These are phyloP conservation scores for Drosophila subpulchrella DNA, from an alignment of 1,140 invertebrate genomes.

Conservation along the genomic window DNA sequence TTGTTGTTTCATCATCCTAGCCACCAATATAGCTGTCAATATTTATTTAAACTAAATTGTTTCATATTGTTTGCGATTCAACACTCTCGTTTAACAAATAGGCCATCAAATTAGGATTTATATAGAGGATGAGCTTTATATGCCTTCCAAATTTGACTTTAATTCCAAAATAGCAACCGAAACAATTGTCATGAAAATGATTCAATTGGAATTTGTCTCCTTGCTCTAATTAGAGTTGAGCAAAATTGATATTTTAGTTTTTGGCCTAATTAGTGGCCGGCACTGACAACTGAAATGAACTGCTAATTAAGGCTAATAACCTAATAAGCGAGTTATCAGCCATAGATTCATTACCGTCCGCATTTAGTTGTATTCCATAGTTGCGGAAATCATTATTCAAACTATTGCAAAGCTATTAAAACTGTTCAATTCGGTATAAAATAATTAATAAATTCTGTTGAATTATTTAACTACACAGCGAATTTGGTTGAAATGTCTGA, in stretches of 20 bases:
- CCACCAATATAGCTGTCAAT: neutral
- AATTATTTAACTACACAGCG: too few species aligned
- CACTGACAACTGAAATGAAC: constrained; percentile 42
- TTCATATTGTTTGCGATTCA: neutral
- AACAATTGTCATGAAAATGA: constrained; percentile 19
- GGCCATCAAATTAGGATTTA: neutral
- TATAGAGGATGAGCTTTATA: neutral
- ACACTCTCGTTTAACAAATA: neutral
- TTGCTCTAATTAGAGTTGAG: constrained; percentile 16
- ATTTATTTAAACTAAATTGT: neutral
- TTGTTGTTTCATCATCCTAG: too few species aligned
- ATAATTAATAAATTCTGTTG: neutral
- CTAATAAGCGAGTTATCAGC: constrained; percentile 45
- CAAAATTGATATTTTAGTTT: constrained; percentile 39
- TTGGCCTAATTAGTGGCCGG: constrained; percentile 33
- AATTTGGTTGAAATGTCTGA: neutral
- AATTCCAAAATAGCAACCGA: neutral
- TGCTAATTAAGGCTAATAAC: constrained; percentile 45
- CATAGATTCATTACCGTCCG: constrained; percentile 31
- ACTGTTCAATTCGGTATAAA: neutral
- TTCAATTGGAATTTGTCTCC: neutral
- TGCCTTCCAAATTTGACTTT: neutral
- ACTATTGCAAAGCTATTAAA: constrained; percentile 2
- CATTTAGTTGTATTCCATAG: constrained; percentile 16
- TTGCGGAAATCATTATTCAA: constrained; percentile 28